phyloP scores from a whole-genome alignment of 2,888 invertebrate genomes.

The Malthinus seriepunctatus region DNA sequence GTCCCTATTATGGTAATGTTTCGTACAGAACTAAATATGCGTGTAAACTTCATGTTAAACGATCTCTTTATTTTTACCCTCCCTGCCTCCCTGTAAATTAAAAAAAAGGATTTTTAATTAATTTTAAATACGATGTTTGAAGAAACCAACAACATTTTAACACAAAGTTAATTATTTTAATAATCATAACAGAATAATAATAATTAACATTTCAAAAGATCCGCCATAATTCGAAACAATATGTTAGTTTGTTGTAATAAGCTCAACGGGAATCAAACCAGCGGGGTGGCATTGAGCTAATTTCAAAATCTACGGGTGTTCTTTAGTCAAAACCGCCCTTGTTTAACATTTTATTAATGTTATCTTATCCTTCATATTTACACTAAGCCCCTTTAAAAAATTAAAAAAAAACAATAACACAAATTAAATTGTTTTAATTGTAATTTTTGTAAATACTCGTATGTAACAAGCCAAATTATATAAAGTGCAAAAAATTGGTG shows the following conservation, averaged over 20 bases:
- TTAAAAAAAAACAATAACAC: too few relatives aligned
- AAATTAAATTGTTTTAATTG: constrained; percentile 5
- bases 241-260: constrained; percentile 54
- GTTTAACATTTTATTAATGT: constrained; percentile 31
- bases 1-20: too few relatives aligned
- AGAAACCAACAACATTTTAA: constrained; percentile 3
- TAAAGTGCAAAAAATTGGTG: constrained; percentile 6
- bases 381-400: constrained; percentile 15
- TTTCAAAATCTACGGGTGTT: constrained; percentile 46
- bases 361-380: constrained; percentile 32
- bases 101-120: too few relatives aligned
- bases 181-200: constrained; percentile 45
- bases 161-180: constrained; percentile 39
- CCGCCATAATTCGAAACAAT: constrained; percentile 53
- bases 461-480: constrained; percentile 2
- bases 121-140: neutral
- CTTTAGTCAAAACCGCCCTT: constrained; percentile 38
- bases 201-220: constrained; percentile 46
- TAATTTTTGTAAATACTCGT: neutral
- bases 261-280: constrained; percentile 42
- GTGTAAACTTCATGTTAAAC: too few relatives aligned
- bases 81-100: too few relatives aligned
- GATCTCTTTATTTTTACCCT: too few relatives aligned
- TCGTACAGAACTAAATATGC: too few relatives aligned
- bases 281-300: constrained; percentile 51